Base-by-base conservation (phyloP, 2,888 invertebrate species). In the Subacronicta megacephala region DNA sequence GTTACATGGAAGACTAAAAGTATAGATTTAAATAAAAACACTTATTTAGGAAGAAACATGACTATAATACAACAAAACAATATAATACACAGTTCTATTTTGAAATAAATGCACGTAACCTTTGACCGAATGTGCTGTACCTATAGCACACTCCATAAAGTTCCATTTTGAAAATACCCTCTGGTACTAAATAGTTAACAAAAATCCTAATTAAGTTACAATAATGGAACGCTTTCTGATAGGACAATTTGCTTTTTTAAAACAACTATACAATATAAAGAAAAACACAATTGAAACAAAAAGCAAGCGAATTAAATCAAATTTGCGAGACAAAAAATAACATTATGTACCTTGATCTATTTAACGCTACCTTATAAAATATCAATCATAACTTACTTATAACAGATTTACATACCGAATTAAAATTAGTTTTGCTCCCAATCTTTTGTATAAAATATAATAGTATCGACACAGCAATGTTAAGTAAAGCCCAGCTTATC, bases 21-120 rank as follows among this genome's bases (percentile, higher is more conserved):
- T 37, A 71, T 26, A 44, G 7, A 53, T 51, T 54, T 61, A 74
- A 71, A 60, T 70, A 82, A 73, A 62, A 43, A 40, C 66, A 65
- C 72, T 59, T 65, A 38, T 71, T 78, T 75, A 77, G 77, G 80
- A 89, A 89, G 86, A 87, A 90, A 89, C 85, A 82, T 88, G 81
- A 82, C 85, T 90, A 87, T 90, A 88, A 86, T 89, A 90, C 85
- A 90, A 90, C 87, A 90, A 90, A 90, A 89, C 85, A 83, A 80
- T 85, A 88, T 87, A 80, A 82, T 87, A 89, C 85, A 88, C 77
- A 83, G 75, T 83, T 79, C 72, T 62, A 77, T 79, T 77, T 70
- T 68, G 49, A 79, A 82, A 74, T 88, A 89, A 90, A 89, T 90
- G 87, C 89, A 81, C 72, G 62, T 75, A 66, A n/a, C 77, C 78